Evolutionary conservation across 2,113 vertebrate genomes (phyloP), one percentile per base, ranked within the genome.

Genomic region (Spea multiplicata): DNA sequence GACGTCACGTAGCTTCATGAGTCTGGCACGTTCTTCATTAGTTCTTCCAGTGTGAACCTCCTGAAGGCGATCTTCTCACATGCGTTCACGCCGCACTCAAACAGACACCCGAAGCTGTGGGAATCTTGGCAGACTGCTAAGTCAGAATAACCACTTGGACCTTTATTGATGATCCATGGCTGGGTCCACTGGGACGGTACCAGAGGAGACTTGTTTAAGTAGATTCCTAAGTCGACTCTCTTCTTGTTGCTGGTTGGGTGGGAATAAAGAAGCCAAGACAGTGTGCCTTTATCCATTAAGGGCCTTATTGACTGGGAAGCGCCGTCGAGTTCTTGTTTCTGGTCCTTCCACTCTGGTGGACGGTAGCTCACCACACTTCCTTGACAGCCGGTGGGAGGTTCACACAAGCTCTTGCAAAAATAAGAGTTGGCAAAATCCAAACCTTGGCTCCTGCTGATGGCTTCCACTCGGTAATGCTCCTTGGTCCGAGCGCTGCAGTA

Each of bases 101-200:
- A 93, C 82, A 98, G 77, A 83, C 97, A 98, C 0, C 88, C 94
- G 0, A 98, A 96, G 5, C 85, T n/a, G 4, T 91, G 88, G 0
- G 55, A 66, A 48, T 91, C 90, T n/a, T 88, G 87, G n/a, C 89
- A 90, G 30, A 87, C 86, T 0, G 89, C 90, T 85, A 99, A 86
- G 88, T 99, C 96, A 0, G 97, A 98, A 75, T 99, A 98, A 0
- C 93, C 96, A 0, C 93, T 92, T 0, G 96, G 95, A 0, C 97
- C 96, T 0, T 16, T 4, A 73, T 92, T 84, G 81, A 99, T 83
- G 82, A 98, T 81, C 93, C 91, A 92, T 0, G 94, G 97, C 0
- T 0, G 62, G 68, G 85, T 71, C 97, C 97, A 98, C 0, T 75
- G 81, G 0, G 68, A 83, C 0, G 12, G 73, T 5, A 89, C 87